Percentiles rank a stretch among this genome's conserved stretches.
Conservation (phyloP, 2,888 invertebrate genomes). For the Athetis lepigone region DNA sequence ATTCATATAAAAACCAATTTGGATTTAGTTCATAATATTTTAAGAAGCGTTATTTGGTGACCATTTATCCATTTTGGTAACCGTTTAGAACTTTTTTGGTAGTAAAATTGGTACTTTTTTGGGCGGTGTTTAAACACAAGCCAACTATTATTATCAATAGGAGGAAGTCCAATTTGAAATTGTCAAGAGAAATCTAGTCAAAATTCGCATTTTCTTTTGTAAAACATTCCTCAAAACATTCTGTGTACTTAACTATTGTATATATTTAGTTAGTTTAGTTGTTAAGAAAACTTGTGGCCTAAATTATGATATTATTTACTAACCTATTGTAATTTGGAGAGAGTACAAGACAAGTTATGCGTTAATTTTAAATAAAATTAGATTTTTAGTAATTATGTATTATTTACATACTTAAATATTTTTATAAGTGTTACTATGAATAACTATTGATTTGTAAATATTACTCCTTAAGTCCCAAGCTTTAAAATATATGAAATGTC, state of each 20-base stretch:
- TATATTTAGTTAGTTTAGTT: slow-evolving; percentile 13
- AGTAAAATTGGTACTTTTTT: too few relatives aligned
- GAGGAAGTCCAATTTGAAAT: neutral
- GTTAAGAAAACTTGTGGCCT: slow-evolving; percentile 14
- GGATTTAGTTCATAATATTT: too few relatives aligned
- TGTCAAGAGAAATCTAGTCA: slow-evolving; percentile 43
- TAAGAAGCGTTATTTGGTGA: too few relatives aligned
- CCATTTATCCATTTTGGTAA: too few relatives aligned
- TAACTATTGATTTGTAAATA: slow-evolving; percentile 27
- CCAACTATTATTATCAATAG: neutral
- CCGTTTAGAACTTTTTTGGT: too few relatives aligned
- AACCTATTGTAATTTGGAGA: neutral
- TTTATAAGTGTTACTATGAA: slow-evolving; percentile 33
- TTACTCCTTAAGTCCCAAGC: slow-evolving; percentile 20
- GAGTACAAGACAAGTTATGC: neutral
- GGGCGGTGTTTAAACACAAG: too few relatives aligned
- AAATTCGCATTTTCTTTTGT: slow-evolving; percentile 29
- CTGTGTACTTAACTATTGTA: neutral
- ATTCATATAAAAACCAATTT: too few relatives aligned
- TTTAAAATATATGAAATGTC: slow-evolving; percentile 46
- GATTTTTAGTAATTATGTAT: slow-evolving; percentile 1
- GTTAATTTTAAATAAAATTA: neutral
- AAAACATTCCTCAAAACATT: slow-evolving; percentile 25
- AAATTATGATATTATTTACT: neutral
- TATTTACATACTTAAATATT: slow-evolving; percentile 3